Conservation (phyloP, 2,888 invertebrate species). For the Candidula unifasciata region DNA sequence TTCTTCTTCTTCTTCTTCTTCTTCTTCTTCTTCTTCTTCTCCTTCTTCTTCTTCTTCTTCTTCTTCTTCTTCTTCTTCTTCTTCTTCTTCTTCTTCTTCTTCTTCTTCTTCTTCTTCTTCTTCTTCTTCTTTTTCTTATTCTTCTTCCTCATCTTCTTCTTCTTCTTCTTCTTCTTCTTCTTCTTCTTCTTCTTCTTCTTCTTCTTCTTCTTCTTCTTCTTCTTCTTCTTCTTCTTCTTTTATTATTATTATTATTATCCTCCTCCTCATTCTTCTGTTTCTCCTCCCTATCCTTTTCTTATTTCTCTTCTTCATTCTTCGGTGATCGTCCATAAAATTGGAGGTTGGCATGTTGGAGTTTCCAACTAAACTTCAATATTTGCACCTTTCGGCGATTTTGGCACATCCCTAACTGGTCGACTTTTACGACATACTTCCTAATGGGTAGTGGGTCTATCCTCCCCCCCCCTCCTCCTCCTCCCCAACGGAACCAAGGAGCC, state of each 20-base stretch:
- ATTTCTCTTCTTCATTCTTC: too few relatives aligned
- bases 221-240: neutral
- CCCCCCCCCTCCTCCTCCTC: too few relatives aligned
- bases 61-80: slow-evolving; percentile 15
- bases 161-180: slow-evolving; percentile 33
- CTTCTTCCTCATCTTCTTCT: neutral
- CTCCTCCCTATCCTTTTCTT: too few relatives aligned
- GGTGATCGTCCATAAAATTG: too few relatives aligned
- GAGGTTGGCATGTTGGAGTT: too few relatives aligned
- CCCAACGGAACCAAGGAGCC: too few relatives aligned
- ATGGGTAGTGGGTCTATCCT: too few relatives aligned
- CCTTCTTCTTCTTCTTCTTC: neutral
- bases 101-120: neutral
- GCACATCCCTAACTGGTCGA: too few relatives aligned
- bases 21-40: neutral
- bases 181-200: neutral
- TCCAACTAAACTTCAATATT: too few relatives aligned
- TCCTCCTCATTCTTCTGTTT: too few relatives aligned
- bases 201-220: slow-evolving; percentile 20
- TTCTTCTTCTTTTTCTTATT: neutral
- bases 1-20: slow-evolving; percentile 18
- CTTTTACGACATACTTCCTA: too few relatives aligned
- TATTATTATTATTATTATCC: neutral
- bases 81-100: neutral
- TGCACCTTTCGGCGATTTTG: too few relatives aligned